Evolutionary conservation across 2,113 vertebrate genomes (phyloP), one percentile per base, ranked within the genome.

Genomic region (Protobothrops flavoviridis): DNA sequence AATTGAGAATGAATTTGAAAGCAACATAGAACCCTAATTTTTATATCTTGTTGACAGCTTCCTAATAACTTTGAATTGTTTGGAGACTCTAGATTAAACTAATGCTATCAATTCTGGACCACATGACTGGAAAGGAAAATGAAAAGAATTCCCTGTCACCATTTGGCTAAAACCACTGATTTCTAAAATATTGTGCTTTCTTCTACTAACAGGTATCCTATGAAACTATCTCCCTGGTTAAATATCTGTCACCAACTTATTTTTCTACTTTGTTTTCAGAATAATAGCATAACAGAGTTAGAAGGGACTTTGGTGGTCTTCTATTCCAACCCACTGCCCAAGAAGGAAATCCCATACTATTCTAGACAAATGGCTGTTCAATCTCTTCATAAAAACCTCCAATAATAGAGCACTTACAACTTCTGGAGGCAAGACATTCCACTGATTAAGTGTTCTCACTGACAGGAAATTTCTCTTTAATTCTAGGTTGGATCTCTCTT

Each of bases 1-100:
- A 95, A 23, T 93, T 95, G 91, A 93, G 52, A 95, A 92, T 92
- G 90, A 53, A n/a, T 94, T 85, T 95, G 94, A 88, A 94, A 95
- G 39, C 21, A 93, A 0, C 3, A 1, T 24, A 10, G 91, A 94
- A 95, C 20, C 10, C 0, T 0, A 26, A 39, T 1, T 85, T 45
- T 93, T 86, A 93, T 92, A 81, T 29, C 93, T 93, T 93, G 95
- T 88, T 95, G 92, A 93, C 85, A 93, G 43, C 87, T n/a, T 88
- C 26, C 4, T 52, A 7, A 52, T 69, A 85, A 90, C 74, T 90
- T 45, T 89, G 91, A 94, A 12, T 87, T 89, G 8, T 61, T 93
- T 95, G 13, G 85, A 93, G 91, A 39, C 91, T 3, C 52, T 88
- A 0, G 48, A 92, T 90, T 90, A 95, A 94, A 92, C 29, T 90